A percentile compares a stretch with the other conserved stretches of the same genome.
These are phyloP conservation scores for Endomychus coccineus DNA, from an alignment of 2,888 invertebrate species.

Conservation along the genomic window DNA sequence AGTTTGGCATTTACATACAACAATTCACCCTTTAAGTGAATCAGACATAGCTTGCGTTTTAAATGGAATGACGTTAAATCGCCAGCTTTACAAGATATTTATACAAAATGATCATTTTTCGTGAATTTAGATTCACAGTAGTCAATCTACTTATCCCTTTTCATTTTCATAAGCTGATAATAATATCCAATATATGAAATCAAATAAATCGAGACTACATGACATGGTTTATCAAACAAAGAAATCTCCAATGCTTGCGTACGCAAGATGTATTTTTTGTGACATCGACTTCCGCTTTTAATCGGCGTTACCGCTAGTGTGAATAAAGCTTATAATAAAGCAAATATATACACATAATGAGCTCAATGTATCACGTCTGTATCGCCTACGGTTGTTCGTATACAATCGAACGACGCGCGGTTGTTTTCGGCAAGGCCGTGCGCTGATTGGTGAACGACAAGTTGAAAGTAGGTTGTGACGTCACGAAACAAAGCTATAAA, in stretches of 20 bases:
- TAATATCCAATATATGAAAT: too few relatives aligned
- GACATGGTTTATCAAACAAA: slow-evolving; percentile 34
- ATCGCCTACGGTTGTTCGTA: slow-evolving; percentile 33
- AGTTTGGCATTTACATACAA: too few relatives aligned
- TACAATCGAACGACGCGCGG: slow-evolving; percentile 29
- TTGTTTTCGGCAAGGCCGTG: slow-evolving; percentile 40
- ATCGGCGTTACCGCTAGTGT: slow-evolving; percentile 34
- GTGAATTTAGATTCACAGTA: too few relatives aligned
- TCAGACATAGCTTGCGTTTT: too few relatives aligned
- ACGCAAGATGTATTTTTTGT: slow-evolving; percentile 39
- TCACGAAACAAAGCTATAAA: slow-evolving; percentile 42
- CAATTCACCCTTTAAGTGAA: too few relatives aligned
- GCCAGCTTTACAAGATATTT: too few relatives aligned
- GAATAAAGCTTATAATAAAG: slow-evolving; percentile 36
- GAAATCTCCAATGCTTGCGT: slow-evolving; percentile 38
- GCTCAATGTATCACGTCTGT: slow-evolving; percentile 24
- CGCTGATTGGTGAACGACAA: slow-evolving; percentile 43
- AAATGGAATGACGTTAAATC: too few relatives aligned
- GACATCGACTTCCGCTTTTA: slow-evolving; percentile 41
- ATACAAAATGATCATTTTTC: too few relatives aligned
- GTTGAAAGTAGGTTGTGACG: slow-evolving; percentile 53
- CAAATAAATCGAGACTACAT: slow-evolving; percentile 7
- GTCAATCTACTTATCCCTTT: too few relatives aligned
- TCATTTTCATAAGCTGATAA: too few relatives aligned
- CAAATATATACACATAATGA: slow-evolving; percentile 32